Conservation (phyloP, 2,797 vertebrate genomes). For the Poeciliopsis paucimaculata region DNA sequence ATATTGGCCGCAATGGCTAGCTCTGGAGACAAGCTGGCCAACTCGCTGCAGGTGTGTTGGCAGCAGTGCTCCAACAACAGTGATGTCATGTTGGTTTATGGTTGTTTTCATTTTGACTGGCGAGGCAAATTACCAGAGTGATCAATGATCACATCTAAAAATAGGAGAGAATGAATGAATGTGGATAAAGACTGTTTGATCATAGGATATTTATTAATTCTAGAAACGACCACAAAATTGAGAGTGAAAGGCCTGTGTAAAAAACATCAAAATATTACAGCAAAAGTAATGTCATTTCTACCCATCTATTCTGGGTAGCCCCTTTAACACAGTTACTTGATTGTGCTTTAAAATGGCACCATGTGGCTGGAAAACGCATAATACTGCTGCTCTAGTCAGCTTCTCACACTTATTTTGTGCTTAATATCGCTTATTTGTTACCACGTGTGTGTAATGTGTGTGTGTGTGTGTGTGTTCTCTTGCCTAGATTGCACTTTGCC, state of each 20-base stretch:
- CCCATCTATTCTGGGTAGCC: neutral
- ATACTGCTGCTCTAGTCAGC: neutral
- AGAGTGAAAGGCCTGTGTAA: neutral
- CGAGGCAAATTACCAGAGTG: neutral
- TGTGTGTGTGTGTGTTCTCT: neutral
- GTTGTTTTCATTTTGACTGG: neutral
- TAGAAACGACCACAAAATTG: neutral
- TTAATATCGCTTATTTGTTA: neutral
- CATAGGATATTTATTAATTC: neutral
- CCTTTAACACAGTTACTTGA: neutral
- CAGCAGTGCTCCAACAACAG: neutral
- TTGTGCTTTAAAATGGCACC: no score
- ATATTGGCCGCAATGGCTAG: constrained; percentile 95
- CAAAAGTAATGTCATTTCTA: neutral
- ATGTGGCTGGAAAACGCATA: no score
- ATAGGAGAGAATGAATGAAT: neutral
- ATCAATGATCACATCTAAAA: neutral
- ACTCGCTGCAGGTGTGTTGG: constrained; percentile 87
- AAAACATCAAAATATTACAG: neutral
- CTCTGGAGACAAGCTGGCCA: constrained; percentile 83
- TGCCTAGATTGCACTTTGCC: constrained; percentile 91
- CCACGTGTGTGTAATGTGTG: neutral
- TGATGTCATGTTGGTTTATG: neutral
- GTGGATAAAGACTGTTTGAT: neutral
- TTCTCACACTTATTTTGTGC: neutral